These are phyloP conservation scores for Ormia ochracea DNA, from an alignment of 2,888 invertebrate genomes.

Conservation along the genomic window DNA sequence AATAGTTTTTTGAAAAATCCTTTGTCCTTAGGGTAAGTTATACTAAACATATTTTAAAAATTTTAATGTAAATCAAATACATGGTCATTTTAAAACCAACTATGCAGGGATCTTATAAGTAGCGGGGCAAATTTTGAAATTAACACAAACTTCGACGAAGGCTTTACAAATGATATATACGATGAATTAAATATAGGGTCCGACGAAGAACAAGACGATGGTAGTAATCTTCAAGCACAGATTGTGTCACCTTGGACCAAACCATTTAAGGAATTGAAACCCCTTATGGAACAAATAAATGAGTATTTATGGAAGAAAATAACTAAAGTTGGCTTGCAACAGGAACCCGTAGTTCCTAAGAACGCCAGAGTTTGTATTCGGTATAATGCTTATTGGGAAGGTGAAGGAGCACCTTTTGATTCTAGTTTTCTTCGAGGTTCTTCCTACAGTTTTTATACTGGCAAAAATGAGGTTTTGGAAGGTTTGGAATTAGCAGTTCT, in stretches of 20 bases:
- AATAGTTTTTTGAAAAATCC: conserved; percentile 66
- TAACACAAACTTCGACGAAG: conserved; percentile 69
- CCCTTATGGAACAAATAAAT: conserved; percentile 69
- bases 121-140: conserved; percentile 72
- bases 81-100: not conserved
- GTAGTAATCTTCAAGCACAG: conserved; percentile 31
- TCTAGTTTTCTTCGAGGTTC: conserved; percentile 74
- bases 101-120: conserved; percentile 67
- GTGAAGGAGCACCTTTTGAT: conserved; percentile 73
- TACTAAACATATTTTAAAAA: not conserved
- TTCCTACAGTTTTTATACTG: conserved; percentile 70
- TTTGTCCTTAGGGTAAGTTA: conserved; percentile 67
- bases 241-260: conserved; percentile 74
- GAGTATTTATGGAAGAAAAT: conserved; percentile 70
- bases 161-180: conserved; percentile 64
- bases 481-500: conserved; percentile 85
- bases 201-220: conserved; percentile 66
- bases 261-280: conserved; percentile 71
- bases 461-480: conserved; percentile 76
- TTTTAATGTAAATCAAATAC: not conserved
- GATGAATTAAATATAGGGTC: conserved; percentile 68
- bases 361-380: conserved; percentile 72
- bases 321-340: conserved; percentile 66
- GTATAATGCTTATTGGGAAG: conserved; percentile 75
- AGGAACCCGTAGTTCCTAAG: conserved; percentile 67